phyloP scores from a whole-genome alignment of 1,140 invertebrate species.

The Drosophila murphyi region DNA sequence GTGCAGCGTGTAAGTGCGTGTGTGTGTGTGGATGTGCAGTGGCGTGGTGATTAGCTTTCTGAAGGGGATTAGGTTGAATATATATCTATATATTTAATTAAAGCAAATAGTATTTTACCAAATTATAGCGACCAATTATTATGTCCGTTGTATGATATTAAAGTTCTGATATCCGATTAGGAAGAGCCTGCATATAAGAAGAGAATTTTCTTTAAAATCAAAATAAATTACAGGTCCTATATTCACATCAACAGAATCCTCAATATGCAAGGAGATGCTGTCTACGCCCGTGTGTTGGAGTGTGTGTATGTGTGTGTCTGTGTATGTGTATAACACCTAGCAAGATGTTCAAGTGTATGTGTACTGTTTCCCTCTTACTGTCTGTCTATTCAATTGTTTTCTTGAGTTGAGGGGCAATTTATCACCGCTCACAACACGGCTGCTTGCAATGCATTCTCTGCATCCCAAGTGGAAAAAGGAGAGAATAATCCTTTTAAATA shows the following conservation, averaged over 20 bases:
- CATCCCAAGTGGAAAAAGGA: constrained; percentile 57
- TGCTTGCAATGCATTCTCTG: constrained; percentile 76
- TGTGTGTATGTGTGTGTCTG: constrained; percentile 3
- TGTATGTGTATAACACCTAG: constrained; percentile 27
- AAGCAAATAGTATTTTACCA: too few relatives aligned
- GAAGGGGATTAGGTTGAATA: too few relatives aligned
- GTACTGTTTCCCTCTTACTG: constrained; percentile 13
- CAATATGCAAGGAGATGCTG: neutral
- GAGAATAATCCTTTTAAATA: constrained; percentile 81
- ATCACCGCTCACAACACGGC: constrained; percentile 62
- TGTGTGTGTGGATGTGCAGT: constrained; percentile 5
- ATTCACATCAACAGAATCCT: too few relatives aligned
- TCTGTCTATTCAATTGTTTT: constrained; percentile 74
- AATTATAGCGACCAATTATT: too few relatives aligned
- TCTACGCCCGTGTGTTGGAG: constrained; percentile 12
- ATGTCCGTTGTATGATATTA: too few relatives aligned
- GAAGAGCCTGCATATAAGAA: too few relatives aligned
- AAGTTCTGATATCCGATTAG: too few relatives aligned
- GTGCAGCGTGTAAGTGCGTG: neutral
- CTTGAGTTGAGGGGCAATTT: constrained; percentile 74
- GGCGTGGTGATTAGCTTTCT: neutral
- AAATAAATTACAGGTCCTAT: too few relatives aligned
- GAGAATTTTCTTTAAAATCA: too few relatives aligned
- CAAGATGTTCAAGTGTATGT: constrained; percentile 31
- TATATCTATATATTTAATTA: too few relatives aligned